Conservation (phyloP, 2,888 invertebrate genomes). For the Trachelus stipa region DNA sequence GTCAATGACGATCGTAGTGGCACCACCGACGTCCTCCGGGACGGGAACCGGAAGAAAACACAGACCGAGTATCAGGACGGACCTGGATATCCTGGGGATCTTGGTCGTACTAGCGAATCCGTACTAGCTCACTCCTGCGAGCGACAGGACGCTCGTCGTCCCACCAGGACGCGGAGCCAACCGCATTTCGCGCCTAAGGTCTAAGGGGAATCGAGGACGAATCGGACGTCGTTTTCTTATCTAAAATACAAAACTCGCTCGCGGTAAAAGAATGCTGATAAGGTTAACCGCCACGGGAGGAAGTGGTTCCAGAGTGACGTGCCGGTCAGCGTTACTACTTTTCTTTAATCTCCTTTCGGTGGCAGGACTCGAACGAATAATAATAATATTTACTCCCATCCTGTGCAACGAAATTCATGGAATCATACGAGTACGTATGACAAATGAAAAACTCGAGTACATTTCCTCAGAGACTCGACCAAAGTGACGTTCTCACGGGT, state of each 20-base stretch:
- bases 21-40: neutral
- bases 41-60: slow-evolving; percentile 14
- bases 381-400: neutral
- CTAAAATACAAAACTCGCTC: neutral
- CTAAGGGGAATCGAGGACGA: neutral
- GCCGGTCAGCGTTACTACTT: neutral
- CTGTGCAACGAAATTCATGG: neutral
- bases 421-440: neutral
- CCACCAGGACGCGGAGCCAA: neutral
- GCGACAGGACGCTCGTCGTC: neutral
- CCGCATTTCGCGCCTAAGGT: neutral
- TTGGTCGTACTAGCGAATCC: neutral
- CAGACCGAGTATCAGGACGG: slow-evolving; percentile 15
- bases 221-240: neutral
- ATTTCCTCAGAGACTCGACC: neutral
- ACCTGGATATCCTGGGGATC: slow-evolving; percentile 10
- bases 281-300: neutral
- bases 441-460: neutral
- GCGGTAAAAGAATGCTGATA: neutral
- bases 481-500: neutral
- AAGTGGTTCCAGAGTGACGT: neutral
- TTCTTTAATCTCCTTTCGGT: neutral
- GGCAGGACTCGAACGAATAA: neutral
- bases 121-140: neutral
- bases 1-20: neutral